Conservation (phyloP, 2,888 invertebrate genomes). For the Julus scandinavius region DNA sequence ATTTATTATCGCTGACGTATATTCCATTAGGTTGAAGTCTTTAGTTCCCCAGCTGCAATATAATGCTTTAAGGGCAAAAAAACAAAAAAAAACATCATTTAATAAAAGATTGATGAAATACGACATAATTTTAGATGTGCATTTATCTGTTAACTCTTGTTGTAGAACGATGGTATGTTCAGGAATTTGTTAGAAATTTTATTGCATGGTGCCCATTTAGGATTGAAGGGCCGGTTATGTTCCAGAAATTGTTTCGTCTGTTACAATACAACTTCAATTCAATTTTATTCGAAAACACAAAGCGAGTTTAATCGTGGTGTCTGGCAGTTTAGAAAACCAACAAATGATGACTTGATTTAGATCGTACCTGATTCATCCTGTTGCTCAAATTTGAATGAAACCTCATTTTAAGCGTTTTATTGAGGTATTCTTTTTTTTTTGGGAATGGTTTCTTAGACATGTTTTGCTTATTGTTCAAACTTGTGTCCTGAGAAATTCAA, state of each 20-base stretch:
- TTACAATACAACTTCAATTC: not conserved
- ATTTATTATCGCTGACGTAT: slow-evolving; percentile 30
- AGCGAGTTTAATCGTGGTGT: not conserved
- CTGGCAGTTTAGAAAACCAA: not conserved
- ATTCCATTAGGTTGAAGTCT: slow-evolving; percentile 26
- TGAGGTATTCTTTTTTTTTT: not conserved
- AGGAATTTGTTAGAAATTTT: not conserved
- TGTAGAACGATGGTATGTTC: not conserved
- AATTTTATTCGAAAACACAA: not conserved
- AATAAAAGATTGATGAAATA: slow-evolving; percentile 38
- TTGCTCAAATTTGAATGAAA: not conserved
- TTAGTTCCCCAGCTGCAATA: slow-evolving; percentile 39
- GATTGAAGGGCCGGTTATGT: not conserved
- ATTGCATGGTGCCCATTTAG: not conserved
- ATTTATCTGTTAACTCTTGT: slow-evolving; percentile 7
- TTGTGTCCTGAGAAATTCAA: not conserved
- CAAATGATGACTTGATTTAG: not conserved
- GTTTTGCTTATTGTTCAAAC: not conserved
- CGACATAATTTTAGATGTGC: slow-evolving; percentile 26
- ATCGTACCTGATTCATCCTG: slow-evolving; percentile 24
- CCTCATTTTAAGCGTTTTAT: not conserved
- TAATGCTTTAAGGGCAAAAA: not conserved
- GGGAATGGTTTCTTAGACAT: not conserved
- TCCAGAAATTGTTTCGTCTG: not conserved
- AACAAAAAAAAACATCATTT: not conserved